A percentile compares a stretch with the other conserved stretches of the same genome.
phyloP scores from a whole-genome alignment of 2,113 vertebrate species.

The Sander lucioperca region DNA sequence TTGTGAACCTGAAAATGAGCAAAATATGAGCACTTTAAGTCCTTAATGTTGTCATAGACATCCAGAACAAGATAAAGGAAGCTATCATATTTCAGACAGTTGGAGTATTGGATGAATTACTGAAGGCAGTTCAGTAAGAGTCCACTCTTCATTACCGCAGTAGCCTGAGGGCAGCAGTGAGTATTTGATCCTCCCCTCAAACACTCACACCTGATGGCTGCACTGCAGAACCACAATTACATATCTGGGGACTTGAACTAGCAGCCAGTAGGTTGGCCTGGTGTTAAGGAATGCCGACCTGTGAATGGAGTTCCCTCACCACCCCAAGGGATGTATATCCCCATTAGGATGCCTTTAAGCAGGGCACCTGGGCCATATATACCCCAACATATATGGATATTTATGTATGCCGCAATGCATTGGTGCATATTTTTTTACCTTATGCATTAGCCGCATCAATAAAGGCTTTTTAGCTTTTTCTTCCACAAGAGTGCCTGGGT shows the following conservation, averaged over 20 bases:
- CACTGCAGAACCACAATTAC: constrained; percentile 1
- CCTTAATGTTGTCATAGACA: constrained; percentile 9
- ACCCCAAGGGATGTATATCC: not conserved
- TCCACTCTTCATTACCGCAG: constrained; percentile 16
- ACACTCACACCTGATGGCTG: constrained; percentile 16
- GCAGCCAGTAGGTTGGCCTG: not conserved
- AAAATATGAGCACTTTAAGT: not conserved
- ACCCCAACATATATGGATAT: too few relatives aligned
- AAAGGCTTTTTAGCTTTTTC: too few relatives aligned
- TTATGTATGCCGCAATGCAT: too few relatives aligned
- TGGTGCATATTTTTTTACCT: too few relatives aligned
- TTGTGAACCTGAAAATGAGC: too few relatives aligned
- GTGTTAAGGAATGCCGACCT: not conserved
- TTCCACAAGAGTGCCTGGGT: too few relatives aligned
- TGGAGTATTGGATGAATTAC: constrained; percentile 7
- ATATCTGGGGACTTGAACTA: constrained; percentile 13
- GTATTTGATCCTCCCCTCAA: not conserved
- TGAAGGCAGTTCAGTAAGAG: constrained; percentile 2
- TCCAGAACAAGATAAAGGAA: not conserved
- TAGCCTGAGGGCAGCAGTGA: not conserved
- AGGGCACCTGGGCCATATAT: not conserved
- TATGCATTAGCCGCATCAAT: too few relatives aligned
- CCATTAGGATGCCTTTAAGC: not conserved
- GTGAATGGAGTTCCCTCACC: not conserved
- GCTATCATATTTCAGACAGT: not conserved